A percentile compares a stretch with the other conserved stretches of the same genome.
Evolutionary conservation across 2,888 invertebrate species (phyloP).

Genomic region (Clanis bilineata): DNA sequence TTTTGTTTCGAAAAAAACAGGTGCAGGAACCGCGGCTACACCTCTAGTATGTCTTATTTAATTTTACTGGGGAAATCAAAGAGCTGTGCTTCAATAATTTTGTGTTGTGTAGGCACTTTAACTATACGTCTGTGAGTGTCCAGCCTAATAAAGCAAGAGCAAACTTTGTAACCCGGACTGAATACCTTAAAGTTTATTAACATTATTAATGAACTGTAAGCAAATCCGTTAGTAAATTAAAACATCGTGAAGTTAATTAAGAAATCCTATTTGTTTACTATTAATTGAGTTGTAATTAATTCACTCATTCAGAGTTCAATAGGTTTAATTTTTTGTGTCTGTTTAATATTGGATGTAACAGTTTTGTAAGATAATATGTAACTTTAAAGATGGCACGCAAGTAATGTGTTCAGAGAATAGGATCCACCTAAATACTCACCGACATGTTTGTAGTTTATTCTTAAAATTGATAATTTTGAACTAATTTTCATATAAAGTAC

Average conservation of each 20-base stretch:
- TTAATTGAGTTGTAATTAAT: constrained; percentile 8
- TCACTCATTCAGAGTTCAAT: neutral
- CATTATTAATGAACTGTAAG: constrained; percentile 10
- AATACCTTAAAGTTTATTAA: constrained; percentile 13
- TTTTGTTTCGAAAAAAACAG: no score
- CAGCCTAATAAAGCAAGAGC: neutral
- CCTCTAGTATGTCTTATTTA: no score
- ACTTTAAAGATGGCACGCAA: neutral
- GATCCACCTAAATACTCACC: no score
- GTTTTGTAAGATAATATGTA: neutral
- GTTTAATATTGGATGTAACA: neutral
- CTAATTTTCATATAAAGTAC: no score
- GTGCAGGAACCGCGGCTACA: no score
- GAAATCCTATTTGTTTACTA: neutral
- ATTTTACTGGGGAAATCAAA: no score
- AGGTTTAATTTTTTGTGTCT: neutral
- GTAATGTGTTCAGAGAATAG: no score
- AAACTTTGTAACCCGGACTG: constrained; percentile 19
- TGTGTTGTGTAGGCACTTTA: neutral
- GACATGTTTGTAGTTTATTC: no score
- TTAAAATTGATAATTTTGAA: no score
- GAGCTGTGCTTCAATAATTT: no score
- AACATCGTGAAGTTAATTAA: neutral
- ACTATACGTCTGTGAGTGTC: neutral
- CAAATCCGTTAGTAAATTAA: constrained; percentile 25